Evolutionary conservation across 2,888 invertebrate species (phyloP), one percentile per base, ranked within the genome.

Genomic region (Melanostoma mellinum): DNA sequence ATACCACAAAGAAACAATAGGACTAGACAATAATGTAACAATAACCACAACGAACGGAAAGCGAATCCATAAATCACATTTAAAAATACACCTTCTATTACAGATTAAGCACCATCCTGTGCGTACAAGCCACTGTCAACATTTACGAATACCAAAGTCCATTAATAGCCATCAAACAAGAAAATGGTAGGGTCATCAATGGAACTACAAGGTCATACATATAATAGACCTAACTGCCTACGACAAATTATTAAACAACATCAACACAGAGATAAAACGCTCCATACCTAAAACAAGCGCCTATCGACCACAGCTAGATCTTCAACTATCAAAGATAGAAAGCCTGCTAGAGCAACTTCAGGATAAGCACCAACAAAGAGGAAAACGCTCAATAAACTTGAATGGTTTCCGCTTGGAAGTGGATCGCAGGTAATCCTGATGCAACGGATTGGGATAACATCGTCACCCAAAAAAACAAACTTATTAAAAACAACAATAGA

Each of bases 201-300:
- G 3, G 48, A 48, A 20, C 10, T 30, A 30, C 48, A 30, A 48
- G 48, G 55, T 56, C 63, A 44, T 50, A 46, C 36, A 56, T 30
- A 42, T 72, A 72, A 77, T 77, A 30, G 71, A 77, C 6, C 68
- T 80, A 56, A 74, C 74, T 20, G 20, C 20, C 20, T 20, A 20
- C 20, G 20, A 20, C 20, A 20, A 20, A 20, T 20, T 20, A 20
- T 20, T 20, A 20, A 20, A 20, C 20, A 20, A 20, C 20, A 20
- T 20, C 20, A 20, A 20, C 0, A 20, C 20, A 20, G 20, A 20
- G 20, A 20, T 20, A 20, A 20, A 20, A 20, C 20, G 20, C 1
- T 20, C 20, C 20, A 20, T 20, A 20, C 20, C 1, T 20, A 42
- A 10, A 42, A 50, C 50, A 73, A 65, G 42, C 76, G 65, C 60